Percentiles rank a stretch among this genome's conserved stretches.
phyloP scores from a whole-genome alignment of 1,140 invertebrate genomes.

The Brachionus paranguensis region DNA sequence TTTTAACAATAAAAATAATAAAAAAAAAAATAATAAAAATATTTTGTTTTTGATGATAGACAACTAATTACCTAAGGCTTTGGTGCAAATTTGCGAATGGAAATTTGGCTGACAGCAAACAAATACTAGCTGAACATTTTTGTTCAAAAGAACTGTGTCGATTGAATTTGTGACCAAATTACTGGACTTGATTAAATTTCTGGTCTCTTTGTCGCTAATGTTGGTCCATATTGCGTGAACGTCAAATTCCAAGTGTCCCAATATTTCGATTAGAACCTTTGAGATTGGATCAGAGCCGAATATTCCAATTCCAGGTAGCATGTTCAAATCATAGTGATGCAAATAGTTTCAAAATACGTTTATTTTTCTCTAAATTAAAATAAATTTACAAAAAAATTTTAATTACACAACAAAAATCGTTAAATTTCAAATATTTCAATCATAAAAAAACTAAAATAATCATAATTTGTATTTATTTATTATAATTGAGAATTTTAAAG shows the following conservation, averaged over 20 bases:
- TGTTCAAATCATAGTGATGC: not conserved
- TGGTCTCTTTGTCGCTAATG: not conserved
- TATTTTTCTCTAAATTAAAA: not conserved
- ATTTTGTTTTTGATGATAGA: not conserved
- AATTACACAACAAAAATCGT: constrained; percentile 21
- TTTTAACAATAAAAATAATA: too few species aligned
- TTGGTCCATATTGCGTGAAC: constrained; percentile 33
- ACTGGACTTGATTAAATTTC: not conserved
- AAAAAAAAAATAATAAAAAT: too few species aligned
- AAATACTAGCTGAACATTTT: constrained; percentile 23
- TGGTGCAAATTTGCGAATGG: constrained; percentile 30
- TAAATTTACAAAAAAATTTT: constrained; percentile 4
- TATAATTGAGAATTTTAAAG: not conserved
- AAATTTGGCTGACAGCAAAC: constrained; percentile 39
- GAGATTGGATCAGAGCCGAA: constrained; percentile 9
- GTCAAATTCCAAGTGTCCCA: constrained; percentile 16
- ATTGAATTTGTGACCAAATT: not conserved
- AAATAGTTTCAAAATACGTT: not conserved
- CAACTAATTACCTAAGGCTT: constrained; percentile 8
- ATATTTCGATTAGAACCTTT: constrained; percentile 10
- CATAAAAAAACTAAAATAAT: constrained; percentile 11
- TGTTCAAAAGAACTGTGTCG: constrained; percentile 21
- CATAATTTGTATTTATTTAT: constrained; percentile 4
- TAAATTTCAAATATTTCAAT: constrained; percentile 26
- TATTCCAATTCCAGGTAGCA: constrained; percentile 39